Conservation (phyloP, 2,797 vertebrate species). For the Scleropages formosus region DNA sequence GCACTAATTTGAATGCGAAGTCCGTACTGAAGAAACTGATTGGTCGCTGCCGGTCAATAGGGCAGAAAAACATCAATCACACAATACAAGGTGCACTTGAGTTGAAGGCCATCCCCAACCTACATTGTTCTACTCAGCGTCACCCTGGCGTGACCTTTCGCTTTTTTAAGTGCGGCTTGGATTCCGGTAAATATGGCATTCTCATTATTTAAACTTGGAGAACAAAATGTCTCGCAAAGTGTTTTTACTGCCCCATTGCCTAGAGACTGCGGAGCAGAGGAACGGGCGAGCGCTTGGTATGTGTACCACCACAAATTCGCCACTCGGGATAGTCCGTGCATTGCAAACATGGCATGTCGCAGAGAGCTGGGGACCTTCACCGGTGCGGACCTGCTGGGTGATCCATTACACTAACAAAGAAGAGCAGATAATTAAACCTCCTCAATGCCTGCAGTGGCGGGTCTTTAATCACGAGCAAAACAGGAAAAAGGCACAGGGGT, state of each 20-base stretch:
- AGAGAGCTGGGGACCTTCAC: not conserved
- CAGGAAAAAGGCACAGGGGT: not conserved
- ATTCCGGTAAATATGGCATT: slow-evolving; percentile 52
- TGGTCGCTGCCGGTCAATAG: not conserved
- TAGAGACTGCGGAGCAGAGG: slow-evolving; percentile 34
- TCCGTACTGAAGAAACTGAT: not conserved
- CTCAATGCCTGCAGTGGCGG: not conserved
- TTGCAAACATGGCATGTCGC: not conserved
- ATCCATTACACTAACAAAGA: slow-evolving; percentile 27
- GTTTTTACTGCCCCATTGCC: slow-evolving; percentile 34
- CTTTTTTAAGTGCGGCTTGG: not conserved
- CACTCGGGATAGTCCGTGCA: not conserved
- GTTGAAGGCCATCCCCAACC: not conserved
- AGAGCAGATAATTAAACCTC: slow-evolving; percentile 30
- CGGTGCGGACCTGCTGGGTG: not conserved
- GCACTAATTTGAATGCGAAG: not conserved
- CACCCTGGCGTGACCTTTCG: not conserved
- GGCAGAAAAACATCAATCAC: not conserved
- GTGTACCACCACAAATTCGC: not conserved
- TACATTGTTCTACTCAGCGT: no score
- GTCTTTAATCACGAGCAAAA: slow-evolving; percentile 21
- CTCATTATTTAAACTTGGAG: slow-evolving; percentile 52
- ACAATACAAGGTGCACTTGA: not conserved
- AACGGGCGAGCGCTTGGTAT: slow-evolving; percentile 28
- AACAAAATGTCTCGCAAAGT: slow-evolving; percentile 24